phyloP scores from a whole-genome alignment of 2,113 vertebrate genomes.

The Diadophis punctatus region DNA sequence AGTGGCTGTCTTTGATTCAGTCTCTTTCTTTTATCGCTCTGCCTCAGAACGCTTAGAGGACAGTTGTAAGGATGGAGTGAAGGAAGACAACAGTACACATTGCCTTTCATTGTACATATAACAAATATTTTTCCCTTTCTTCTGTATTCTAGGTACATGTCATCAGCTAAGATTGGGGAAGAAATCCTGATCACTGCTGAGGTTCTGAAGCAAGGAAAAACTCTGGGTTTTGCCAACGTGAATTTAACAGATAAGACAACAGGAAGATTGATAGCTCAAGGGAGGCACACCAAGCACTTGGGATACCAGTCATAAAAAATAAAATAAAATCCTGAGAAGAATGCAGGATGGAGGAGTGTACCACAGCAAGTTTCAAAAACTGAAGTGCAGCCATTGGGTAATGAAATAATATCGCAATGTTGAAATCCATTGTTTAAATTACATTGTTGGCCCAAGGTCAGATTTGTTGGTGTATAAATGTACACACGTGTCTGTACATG shows the following conservation, averaged over 20 bases:
- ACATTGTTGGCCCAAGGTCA: slow-evolving; percentile 8
- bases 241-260: slow-evolving; percentile 87
- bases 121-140: background rate
- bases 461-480: background rate
- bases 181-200: slow-evolving; percentile 90
- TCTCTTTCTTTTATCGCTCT: background rate
- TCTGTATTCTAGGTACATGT: slow-evolving; percentile 82
- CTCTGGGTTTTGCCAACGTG: slow-evolving; percentile 85
- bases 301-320: slow-evolving; percentile 59
- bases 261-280: slow-evolving; percentile 90
- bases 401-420: background rate
- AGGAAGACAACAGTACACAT: no score
- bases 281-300: slow-evolving; percentile 91
- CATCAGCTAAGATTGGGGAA: slow-evolving; percentile 89
- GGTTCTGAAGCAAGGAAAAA: slow-evolving; percentile 87
- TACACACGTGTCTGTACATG: background rate
- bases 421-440: background rate
- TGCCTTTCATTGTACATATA: background rate
- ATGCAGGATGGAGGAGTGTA: background rate
- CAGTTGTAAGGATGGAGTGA: background rate
- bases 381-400: background rate
- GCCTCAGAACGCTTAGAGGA: background rate
- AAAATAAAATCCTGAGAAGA: background rate
- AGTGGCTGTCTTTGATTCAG: background rate
- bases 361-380: background rate